Percentiles rank a stretch among this genome's conserved stretches.
Evolutionary conservation across 2,888 invertebrate genomes (phyloP).

Genomic region (Drosophila niveifrons): DNA sequence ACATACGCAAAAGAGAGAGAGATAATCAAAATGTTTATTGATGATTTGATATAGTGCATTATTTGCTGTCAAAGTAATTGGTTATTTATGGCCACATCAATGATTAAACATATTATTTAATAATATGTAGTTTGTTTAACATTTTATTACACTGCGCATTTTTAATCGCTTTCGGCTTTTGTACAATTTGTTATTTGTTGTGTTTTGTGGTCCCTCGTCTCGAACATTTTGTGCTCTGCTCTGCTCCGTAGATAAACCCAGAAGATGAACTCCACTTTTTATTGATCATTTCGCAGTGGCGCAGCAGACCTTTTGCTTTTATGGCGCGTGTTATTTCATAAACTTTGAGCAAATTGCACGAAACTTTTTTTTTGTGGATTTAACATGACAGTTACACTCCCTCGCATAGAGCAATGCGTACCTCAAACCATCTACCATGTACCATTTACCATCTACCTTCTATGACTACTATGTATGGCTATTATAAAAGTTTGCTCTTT

Average conservation of each 20-base stretch:
- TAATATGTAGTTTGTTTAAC: background rate
- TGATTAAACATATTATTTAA: constrained; percentile 10
- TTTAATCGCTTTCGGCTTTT: background rate
- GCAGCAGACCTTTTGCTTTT: constrained; percentile 43
- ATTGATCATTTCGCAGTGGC: constrained; percentile 32
- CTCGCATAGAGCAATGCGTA: background rate
- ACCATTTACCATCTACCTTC: constrained; percentile 11
- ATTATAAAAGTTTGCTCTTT: constrained; percentile 66
- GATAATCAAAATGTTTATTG: constrained; percentile 42
- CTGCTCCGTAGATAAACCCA: background rate
- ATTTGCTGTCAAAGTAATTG: constrained; percentile 17
- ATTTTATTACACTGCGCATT: background rate
- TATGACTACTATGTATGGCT: constrained; percentile 52
- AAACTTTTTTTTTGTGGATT: constrained; percentile 64
- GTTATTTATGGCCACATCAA: constrained; percentile 17
- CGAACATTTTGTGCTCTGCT: background rate
- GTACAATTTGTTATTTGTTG: background rate
- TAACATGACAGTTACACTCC: constrained; percentile 62
- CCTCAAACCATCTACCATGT: constrained; percentile 4
- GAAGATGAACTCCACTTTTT: constrained; percentile 22
- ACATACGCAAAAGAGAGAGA: constrained; percentile 12
- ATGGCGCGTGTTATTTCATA: constrained; percentile 52
- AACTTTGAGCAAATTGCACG: constrained; percentile 65
- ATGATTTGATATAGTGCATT: constrained; percentile 36
- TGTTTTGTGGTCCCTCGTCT: background rate